Evolutionary conservation across 2,797 vertebrate species (phyloP).

Genomic region (Macrochelys suwanniensis): DNA sequence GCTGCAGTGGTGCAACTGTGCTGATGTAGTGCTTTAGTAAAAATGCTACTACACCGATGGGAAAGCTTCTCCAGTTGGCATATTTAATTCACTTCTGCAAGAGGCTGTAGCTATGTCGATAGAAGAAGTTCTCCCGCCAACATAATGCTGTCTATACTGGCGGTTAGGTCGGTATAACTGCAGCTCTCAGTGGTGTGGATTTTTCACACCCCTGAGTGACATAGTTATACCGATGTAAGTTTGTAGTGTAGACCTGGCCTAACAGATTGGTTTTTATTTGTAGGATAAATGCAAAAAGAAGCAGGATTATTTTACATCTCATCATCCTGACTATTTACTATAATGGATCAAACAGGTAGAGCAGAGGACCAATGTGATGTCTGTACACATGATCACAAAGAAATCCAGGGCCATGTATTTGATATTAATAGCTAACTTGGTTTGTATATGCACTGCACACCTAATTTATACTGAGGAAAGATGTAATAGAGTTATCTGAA

Average conservation of each 20-base stretch:
- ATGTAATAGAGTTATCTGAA: not conserved
- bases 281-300: not conserved
- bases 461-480: fast-evolving
- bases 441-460: not conserved
- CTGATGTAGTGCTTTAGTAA: not conserved
- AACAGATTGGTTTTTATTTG: fast-evolving
- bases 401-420: not conserved
- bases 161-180: not conserved
- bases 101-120: not conserved
- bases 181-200: not conserved
- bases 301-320: fast-evolving
- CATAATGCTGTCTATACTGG: not conserved
- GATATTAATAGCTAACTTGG: not conserved
- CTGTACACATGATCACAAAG: not conserved
- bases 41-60: not conserved
- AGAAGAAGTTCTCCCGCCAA: not conserved
- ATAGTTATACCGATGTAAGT: not conserved
- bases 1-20: not conserved
- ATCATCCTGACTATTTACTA: not conserved
- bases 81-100: not conserved
- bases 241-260: not conserved
- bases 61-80: not conserved
- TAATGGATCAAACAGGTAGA: not conserved
- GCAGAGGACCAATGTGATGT: not conserved
- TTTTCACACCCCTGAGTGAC: not conserved